Evolutionary conservation across 2,113 vertebrate genomes (phyloP), one percentile per base, ranked within the genome.

Genomic region (Aptenodytes patagonicus): DNA sequence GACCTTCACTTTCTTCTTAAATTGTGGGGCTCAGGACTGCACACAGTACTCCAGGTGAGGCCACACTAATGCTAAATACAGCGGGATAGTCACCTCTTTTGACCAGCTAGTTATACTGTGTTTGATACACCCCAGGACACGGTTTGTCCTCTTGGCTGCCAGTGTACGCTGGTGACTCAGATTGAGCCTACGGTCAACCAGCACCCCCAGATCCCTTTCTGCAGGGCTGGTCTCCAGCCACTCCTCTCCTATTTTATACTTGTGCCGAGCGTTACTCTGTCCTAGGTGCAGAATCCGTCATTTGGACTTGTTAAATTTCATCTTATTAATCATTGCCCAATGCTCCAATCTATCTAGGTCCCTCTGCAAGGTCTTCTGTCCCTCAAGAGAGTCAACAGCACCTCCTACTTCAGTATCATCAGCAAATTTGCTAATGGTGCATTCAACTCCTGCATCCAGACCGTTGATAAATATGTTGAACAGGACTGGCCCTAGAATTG

Each of bases 161-260:
- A 60, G 38, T 38, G 1, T 47, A 34, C 29, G 9, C 17, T 16
- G 29, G 6, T 58, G 36, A 52, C 20, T 42, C 17, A 16, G 18
- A 42, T 0, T 42, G 18, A 42, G 2, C 21, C 6, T 29, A 4
- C 6, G 36, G 18, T 17, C 10, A 5, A 44, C 46, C n/a, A 92
- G 9, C 3, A 21, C 6, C 14, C 20, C 15, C 46, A 65, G 26
- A 61, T 6, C 14, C 6, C 21, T 82, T 40, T 71, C 55, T 66
- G 6, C n/a, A 46, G 11, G 51, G 17, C 21, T 29, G 7, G 10
- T 32, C 22, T 44, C 15, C 29, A 32, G 40, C 3, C 13, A n/a
- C 19, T 44, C 5, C 9, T 86, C 36, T 78, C 5, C 20, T 28
- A 65, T 1, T 38, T 72, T 62, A 44, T 20, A 32, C 7, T 52